Evolutionary conservation across 1,140 invertebrate species (phyloP), one percentile per base, ranked within the genome.

Genomic region (Rhyzopertha dominica): DNA sequence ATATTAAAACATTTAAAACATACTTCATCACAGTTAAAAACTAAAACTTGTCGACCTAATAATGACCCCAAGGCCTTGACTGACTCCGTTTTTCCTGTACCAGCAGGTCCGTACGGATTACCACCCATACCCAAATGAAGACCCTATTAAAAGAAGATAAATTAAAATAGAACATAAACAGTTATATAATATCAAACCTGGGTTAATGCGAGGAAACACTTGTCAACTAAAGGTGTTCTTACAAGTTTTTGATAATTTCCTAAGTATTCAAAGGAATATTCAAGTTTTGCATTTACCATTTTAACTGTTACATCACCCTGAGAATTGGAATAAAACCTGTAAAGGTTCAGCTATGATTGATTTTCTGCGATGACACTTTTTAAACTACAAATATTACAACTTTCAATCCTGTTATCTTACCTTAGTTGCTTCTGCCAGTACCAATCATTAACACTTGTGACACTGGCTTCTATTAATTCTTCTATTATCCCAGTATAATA

Each of bases 11-110:
- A 20, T 38, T 39, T 18, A n/a, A n/a, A n/a, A 23, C 59, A 67
- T 67, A 88, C 88, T 76, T 98, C 94, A 72, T 98, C 95, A 71
- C 95, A 98, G 69, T 98, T 98, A 71, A 98, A 98, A 9, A 98
- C 91, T 14, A 98, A 72, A 4, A 98, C 95, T 51, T 95, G 81
- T 40, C 95, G 74, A 0, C 94, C 95, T 53, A 98, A 75, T 43
- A 95, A 75, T 8, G 81, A 77, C 10, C 92, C 95, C 1, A 98
- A 69, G 10, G 94, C 91, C 75, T 98, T 98, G 0, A 98, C 92
- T 24, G 92, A 95, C 69, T 98, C 94, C 4, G 95, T 98, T 75
- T 98, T 98, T 0, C 95, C 95, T 1, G 95, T 98, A 42, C 95
- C 95, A 49, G 94, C 93, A 12, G 94, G 93, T n/a, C 96, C 97